These are phyloP conservation scores for Drosophila peninsularis DNA, from an alignment of 2,888 invertebrate species.

Conservation along the genomic window DNA sequence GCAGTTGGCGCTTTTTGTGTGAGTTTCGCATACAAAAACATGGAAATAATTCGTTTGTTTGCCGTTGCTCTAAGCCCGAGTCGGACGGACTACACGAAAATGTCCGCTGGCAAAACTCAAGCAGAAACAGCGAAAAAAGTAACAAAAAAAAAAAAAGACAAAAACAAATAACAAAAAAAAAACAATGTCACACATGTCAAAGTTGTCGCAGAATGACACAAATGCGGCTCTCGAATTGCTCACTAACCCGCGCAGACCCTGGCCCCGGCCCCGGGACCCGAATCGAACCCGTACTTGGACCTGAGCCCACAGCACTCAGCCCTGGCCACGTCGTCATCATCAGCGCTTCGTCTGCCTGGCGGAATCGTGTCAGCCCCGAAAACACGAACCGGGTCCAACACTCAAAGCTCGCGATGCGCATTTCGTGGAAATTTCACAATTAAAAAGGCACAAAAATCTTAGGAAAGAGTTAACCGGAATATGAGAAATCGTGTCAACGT, in stretches of 20 bases:
- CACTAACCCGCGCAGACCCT: constrained; percentile 45
- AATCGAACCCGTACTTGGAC: constrained; percentile 32
- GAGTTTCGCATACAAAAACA: constrained; percentile 64
- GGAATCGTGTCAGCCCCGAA: constrained; percentile 69
- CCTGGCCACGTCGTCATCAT: constrained; percentile 27
- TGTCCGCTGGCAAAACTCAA: constrained; percentile 63
- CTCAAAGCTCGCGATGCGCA: constrained; percentile 60
- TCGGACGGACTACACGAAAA: constrained; percentile 73
- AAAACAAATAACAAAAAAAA: constrained; percentile 32
- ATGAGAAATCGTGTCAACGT: constrained; percentile 66
- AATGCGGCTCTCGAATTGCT: constrained; percentile 75
- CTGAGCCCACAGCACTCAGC: constrained; percentile 27
- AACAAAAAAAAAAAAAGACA: constrained; percentile 31
- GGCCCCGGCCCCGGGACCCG: constrained; percentile 31
- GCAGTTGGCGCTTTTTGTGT: constrained; percentile 42
- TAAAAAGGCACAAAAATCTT: constrained; percentile 71
- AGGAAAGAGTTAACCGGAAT: constrained; percentile 76
- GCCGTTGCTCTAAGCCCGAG: constrained; percentile 57
- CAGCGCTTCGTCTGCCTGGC: constrained; percentile 48
- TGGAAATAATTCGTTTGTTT: constrained; percentile 67
- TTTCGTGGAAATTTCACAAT: constrained; percentile 78
- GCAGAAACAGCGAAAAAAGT: constrained; percentile 22
- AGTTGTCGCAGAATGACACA: constrained; percentile 82
- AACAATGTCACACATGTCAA: constrained; percentile 83
- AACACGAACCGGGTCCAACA: constrained; percentile 52